Evolutionary conservation across 92 coral and sea anemone species (phyloP).

Genomic region (Phenganax marumi): DNA sequence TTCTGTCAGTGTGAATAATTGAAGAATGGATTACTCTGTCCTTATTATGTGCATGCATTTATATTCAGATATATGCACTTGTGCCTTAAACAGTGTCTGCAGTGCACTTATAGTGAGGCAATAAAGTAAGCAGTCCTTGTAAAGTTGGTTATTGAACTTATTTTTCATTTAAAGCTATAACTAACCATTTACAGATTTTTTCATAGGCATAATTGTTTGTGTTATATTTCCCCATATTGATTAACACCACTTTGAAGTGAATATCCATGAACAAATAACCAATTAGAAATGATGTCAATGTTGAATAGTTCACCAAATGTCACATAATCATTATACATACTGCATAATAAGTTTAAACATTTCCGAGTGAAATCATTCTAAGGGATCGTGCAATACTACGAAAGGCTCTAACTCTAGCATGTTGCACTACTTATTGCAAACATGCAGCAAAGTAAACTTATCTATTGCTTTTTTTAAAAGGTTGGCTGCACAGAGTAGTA

Average conservation of each 20-base stretch:
- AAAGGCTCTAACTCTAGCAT: background rate
- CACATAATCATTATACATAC: background rate
- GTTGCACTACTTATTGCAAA: conserved; percentile 20
- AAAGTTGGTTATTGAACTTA: background rate
- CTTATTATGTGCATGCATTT: background rate
- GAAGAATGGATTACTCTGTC: background rate
- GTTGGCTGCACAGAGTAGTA: conserved; percentile 20
- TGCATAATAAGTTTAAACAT: background rate
- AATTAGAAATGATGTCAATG: background rate
- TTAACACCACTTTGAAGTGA: background rate
- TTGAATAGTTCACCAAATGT: background rate
- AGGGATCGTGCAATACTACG: background rate
- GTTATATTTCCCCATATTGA: background rate
- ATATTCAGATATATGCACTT: background rate
- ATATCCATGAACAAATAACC: background rate
- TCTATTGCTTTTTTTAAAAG: conserved; percentile 12
- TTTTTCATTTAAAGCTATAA: background rate
- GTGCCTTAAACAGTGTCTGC: conserved; percentile 1
- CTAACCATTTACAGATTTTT: background rate
- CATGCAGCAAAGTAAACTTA: conserved; percentile 6
- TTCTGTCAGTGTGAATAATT: background rate
- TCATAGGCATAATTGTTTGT: background rate
- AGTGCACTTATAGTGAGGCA: background rate
- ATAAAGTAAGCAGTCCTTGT: background rate
- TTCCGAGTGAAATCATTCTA: background rate